phyloP scores from a whole-genome alignment of 2,113 vertebrate species.

The Polypterus bichir region DNA sequence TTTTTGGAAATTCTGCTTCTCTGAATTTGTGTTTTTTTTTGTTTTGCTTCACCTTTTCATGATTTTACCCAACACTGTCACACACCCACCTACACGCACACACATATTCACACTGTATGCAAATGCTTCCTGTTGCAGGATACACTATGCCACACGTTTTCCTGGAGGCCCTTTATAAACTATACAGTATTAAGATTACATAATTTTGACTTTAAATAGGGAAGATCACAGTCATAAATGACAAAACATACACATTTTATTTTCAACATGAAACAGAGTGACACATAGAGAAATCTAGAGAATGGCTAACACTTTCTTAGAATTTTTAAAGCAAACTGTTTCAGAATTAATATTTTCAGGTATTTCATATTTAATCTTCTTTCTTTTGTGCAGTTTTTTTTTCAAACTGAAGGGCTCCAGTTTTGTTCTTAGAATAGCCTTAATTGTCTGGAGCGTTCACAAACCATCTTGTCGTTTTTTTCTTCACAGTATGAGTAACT shows the following conservation, averaged over 20 bases:
- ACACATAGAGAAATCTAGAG: conserved; percentile 22
- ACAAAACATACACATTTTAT: conserved; percentile 31
- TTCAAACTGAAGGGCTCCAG: not conserved
- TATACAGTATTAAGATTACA: too few relatives aligned
- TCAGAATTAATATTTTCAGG: conserved; percentile 36
- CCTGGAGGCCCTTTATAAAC: too few relatives aligned
- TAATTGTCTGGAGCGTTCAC: not conserved
- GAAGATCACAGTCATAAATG: conserved; percentile 2
- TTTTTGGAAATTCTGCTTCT: too few relatives aligned
- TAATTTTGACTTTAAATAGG: too few relatives aligned
- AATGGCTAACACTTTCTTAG: conserved; percentile 29
- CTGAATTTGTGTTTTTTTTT: too few relatives aligned
- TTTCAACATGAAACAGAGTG: conserved; percentile 25
- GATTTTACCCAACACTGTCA: too few relatives aligned
- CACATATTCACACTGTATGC: too few relatives aligned
- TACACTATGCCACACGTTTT: too few relatives aligned
- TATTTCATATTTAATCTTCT: not conserved
- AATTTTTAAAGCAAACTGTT: conserved; percentile 28
- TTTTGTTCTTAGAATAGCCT: conserved; percentile 39
- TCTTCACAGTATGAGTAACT: not conserved
- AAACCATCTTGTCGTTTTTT: too few relatives aligned
- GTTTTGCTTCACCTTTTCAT: too few relatives aligned
- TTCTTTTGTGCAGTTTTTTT: not conserved
- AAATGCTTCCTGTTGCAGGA: too few relatives aligned
- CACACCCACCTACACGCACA: too few relatives aligned